Conservation (phyloP, 1,140 invertebrate species). For the Hyphantria cunea region DNA sequence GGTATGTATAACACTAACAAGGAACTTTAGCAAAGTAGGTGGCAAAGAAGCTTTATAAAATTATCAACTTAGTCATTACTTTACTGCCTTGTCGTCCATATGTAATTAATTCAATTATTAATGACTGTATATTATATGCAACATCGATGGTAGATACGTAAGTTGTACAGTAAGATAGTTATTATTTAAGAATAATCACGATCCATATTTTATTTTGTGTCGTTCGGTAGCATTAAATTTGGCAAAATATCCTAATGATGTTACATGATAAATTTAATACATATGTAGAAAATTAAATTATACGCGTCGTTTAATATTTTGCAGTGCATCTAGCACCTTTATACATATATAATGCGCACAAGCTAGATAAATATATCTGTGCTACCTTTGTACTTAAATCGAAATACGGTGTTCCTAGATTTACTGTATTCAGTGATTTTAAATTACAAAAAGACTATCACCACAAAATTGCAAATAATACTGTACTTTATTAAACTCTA, state of each 20-base stretch:
- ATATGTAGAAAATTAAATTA: neutral
- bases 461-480: too few relatives aligned
- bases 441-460: neutral
- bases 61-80: too few relatives aligned
- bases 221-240: neutral
- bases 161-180: conserved; percentile 62
- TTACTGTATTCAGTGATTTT: neutral
- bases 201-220: conserved; percentile 30
- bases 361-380: neutral
- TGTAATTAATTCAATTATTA: neutral
- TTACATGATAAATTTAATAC: neutral
- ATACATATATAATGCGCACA: conserved; percentile 15
- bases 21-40: too few relatives aligned
- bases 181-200: conserved; percentile 62
- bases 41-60: too few relatives aligned
- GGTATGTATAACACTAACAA: too few relatives aligned
- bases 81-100: too few relatives aligned
- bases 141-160: conserved; percentile 44
- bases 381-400: conserved; percentile 29
- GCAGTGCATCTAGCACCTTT: conserved; percentile 22
- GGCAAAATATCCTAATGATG: neutral
- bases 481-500: conserved; percentile 2
- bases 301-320: conserved; percentile 23
- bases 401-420: conserved; percentile 19
- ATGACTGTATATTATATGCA: conserved; percentile 12